Evolutionary conservation across 2,888 invertebrate genomes (phyloP).

Genomic region (Camptogramma bilineatum): DNA sequence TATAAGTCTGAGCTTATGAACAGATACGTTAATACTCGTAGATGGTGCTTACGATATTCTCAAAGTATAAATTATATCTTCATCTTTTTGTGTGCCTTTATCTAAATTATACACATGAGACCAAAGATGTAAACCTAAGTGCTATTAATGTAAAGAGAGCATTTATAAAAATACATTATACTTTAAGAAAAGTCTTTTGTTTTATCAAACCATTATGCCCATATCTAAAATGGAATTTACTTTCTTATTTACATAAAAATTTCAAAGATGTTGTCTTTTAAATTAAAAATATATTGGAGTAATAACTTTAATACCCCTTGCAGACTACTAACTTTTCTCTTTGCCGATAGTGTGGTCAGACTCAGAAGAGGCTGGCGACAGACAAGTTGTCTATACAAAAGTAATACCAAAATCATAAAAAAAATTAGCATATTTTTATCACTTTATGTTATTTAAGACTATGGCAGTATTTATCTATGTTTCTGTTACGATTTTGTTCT

Average conservation of each 20-base stretch:
- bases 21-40: not conserved
- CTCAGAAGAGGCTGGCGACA: too few species aligned
- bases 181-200: conserved; percentile 14
- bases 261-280: not conserved
- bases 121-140: conserved; percentile 26
- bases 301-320: too few species aligned
- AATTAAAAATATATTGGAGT: too few species aligned
- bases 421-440: too few species aligned
- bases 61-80: conserved; percentile 3
- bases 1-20: not conserved
- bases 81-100: conserved; percentile 23
- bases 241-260: not conserved
- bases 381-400: too few species aligned
- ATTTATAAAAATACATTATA: conserved; percentile 44
- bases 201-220: conserved; percentile 5
- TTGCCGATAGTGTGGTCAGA: too few species aligned
- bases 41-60: not conserved
- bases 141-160: conserved; percentile 45
- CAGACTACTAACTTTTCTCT: too few species aligned
- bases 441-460: too few species aligned
- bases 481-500: too few species aligned
- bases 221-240: conserved; percentile 1
- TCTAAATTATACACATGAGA: conserved; percentile 5
- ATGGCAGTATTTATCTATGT: too few species aligned
- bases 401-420: too few species aligned